A percentile compares a stretch with the other conserved stretches of the same genome.
These are phyloP conservation scores for Endotricha flammealis DNA, from an alignment of 2,888 invertebrate genomes.

Conservation along the genomic window DNA sequence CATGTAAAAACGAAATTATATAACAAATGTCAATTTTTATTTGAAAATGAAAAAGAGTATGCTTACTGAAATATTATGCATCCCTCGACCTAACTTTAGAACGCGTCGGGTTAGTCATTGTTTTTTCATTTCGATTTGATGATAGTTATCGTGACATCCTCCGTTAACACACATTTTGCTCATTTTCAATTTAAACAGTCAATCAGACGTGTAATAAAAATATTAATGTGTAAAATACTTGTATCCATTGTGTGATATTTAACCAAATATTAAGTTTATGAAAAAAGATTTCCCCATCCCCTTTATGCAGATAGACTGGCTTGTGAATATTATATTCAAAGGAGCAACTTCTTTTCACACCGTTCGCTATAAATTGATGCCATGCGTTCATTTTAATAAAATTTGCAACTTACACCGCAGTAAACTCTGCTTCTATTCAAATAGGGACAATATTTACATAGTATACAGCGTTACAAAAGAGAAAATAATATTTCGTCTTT, in stretches of 20 bases:
- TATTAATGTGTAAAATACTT: no score
- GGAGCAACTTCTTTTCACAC: constrained; percentile 26
- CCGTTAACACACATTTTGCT: no score
- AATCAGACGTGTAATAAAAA: no score
- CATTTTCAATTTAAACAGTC: no score
- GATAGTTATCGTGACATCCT: no score
- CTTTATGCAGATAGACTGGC: constrained; percentile 36
- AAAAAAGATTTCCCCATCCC: no score
- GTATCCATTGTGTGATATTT: no score
- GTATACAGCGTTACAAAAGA: neutral
- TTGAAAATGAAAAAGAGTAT: constrained; percentile 37
- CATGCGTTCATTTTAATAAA: constrained; percentile 28
- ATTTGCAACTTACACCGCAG: constrained; percentile 22
- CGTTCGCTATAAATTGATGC: constrained; percentile 22
- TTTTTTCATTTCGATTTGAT: no score
- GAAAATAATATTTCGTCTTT: no score
- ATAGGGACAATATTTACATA: constrained; percentile 18
- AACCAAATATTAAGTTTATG: no score
- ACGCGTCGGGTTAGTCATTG: constrained; percentile 51
- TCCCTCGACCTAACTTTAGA: constrained; percentile 45
- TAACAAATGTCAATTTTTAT: constrained; percentile 11
- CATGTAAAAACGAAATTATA: no score
- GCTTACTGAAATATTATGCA: constrained; percentile 49
- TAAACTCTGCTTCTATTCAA: constrained; percentile 17
- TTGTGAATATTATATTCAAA: constrained; percentile 34